Conservation (phyloP, 2,113 vertebrate genomes). For the Cyprinodon tularosa region DNA sequence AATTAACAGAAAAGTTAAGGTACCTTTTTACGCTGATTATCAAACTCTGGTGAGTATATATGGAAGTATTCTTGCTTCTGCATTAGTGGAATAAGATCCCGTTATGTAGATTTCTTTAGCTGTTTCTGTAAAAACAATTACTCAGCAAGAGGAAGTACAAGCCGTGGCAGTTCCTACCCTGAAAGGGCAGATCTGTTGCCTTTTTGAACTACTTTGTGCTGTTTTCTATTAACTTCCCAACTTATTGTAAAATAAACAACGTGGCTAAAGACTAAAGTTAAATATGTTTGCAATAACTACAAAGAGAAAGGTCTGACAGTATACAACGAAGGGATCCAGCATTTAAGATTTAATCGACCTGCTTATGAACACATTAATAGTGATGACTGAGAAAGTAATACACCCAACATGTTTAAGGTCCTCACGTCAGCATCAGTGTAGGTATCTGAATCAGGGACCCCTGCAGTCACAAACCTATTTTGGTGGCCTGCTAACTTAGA, state of each 20-base stretch:
- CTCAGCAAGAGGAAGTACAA: not conserved
- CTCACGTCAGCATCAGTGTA: conserved; percentile 8
- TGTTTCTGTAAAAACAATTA: not conserved
- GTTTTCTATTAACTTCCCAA: not conserved
- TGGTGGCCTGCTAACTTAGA: conserved; percentile 25
- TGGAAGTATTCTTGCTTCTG: not conserved
- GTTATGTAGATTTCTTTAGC: not conserved
- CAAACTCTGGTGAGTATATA: no score
- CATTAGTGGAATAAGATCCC: not conserved
- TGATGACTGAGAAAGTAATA: conserved; percentile 1
- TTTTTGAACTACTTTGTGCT: not conserved
- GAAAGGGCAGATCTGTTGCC: not conserved
- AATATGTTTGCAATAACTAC: not conserved
- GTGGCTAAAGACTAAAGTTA: not conserved
- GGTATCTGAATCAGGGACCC: conserved; percentile 4
- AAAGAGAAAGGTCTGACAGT: not conserved
- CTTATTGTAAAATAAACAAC: not conserved
- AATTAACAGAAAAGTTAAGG: not conserved
- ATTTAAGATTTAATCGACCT: not conserved
- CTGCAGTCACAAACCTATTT: conserved; percentile 28
- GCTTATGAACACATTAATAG: not conserved
- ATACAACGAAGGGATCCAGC: not conserved
- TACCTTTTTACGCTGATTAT: not conserved
- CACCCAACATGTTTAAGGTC: not conserved
- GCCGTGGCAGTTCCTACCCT: not conserved